phyloP scores from a whole-genome alignment of 2,113 vertebrate genomes.

The Picathartes gymnocephalus region DNA sequence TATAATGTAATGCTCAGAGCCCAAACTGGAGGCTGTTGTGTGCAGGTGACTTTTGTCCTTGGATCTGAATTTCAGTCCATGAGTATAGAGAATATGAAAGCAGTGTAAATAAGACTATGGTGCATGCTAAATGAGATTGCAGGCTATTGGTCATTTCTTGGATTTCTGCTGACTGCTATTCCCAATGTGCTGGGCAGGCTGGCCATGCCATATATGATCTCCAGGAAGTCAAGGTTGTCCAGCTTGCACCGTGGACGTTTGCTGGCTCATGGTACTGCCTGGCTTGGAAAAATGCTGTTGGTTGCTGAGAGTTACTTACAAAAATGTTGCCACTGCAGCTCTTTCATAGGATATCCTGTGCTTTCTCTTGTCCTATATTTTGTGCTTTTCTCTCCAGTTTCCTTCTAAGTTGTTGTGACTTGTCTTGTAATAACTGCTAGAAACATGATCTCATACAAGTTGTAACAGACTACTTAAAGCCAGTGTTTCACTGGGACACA shows the following conservation, averaged over 20 bases:
- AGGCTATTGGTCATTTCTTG: fast-evolving
- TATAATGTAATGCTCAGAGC: background rate
- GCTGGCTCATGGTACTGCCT: background rate
- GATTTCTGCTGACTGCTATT: background rate
- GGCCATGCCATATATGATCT: fast-evolving
- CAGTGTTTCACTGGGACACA: background rate
- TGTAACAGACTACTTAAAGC: background rate
- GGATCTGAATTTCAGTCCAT: background rate
- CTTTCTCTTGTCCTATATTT: background rate
- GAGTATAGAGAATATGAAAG: background rate
- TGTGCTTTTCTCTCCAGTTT: background rate
- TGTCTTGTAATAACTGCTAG: background rate
- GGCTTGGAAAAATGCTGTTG: background rate
- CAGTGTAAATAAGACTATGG: fast-evolving
- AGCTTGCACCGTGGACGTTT: background rate
- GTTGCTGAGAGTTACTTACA: background rate
- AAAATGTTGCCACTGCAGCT: background rate
- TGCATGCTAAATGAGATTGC: too few relatives aligned
- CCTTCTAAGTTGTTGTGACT: background rate
- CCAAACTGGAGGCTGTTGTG: background rate
- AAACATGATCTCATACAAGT: background rate
- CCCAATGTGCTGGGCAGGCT: background rate
- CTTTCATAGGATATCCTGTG: background rate
- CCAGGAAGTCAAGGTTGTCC: background rate
- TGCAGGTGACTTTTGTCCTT: background rate